Evolutionary conservation across 2,797 vertebrate species (phyloP).

Genomic region (Acomys russatus): DNA sequence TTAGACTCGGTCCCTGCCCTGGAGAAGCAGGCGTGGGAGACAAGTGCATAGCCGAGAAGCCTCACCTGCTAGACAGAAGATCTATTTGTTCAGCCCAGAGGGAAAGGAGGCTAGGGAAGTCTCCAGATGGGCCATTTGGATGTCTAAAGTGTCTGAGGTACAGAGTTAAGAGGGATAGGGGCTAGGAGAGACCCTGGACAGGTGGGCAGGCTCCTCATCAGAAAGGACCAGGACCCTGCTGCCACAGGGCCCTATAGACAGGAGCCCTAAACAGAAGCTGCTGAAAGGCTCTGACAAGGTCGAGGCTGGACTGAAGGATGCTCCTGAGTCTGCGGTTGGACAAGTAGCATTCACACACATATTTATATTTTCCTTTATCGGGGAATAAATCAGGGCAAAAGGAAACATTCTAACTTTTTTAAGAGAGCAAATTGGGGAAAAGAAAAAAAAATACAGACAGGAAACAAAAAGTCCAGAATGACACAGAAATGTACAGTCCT

Average conservation of each 20-base stretch:
- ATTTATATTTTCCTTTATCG: background rate
- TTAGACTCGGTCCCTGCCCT: background rate
- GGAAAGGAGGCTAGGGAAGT: background rate
- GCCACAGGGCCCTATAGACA: background rate
- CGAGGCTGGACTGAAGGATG: background rate
- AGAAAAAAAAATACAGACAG: constrained; percentile 34
- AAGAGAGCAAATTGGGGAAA: background rate
- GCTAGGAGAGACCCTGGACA: background rate
- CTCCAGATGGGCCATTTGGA: background rate
- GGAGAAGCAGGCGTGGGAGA: background rate
- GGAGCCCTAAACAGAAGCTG: background rate
- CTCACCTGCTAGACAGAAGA: background rate
- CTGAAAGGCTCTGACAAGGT: background rate
- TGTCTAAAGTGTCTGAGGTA: background rate
- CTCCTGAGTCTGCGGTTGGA: background rate
- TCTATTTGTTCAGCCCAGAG: background rate
- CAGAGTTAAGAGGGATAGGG: background rate
- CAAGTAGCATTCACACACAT: background rate
- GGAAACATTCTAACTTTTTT: background rate
- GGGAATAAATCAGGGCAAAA: background rate
- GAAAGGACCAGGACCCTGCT: background rate
- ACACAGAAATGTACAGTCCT: background rate
- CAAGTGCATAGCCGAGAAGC: background rate
- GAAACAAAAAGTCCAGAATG: background rate
- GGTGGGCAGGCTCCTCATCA: background rate